Conservation (phyloP, 2,888 invertebrate species). For the Pachydiplax longipennis region DNA sequence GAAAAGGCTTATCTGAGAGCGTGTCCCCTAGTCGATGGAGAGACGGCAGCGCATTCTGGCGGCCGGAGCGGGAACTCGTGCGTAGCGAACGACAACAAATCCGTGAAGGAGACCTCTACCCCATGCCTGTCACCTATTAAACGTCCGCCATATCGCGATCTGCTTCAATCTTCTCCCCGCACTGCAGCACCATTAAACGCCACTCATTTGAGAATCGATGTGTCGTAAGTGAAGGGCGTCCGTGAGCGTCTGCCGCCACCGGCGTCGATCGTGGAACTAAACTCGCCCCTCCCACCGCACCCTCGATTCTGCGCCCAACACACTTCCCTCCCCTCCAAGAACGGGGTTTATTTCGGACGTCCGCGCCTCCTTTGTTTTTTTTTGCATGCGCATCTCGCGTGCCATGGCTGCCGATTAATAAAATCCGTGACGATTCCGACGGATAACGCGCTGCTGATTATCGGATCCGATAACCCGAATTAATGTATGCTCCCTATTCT, state of each 20-base stretch:
- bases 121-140: not conserved
- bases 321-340: not conserved
- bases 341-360: conserved; percentile 24
- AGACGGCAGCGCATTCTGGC: not conserved
- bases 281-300: not conserved
- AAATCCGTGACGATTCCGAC: no score
- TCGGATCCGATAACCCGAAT: no score
- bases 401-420: no score
- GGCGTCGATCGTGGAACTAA: conserved; percentile 28
- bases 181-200: not conserved
- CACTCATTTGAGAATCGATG: not conserved
- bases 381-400: not conserved
- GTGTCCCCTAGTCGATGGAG: not conserved
- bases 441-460: no score
- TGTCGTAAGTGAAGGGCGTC: not conserved
- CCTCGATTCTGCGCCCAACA: not conserved
- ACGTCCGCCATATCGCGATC: not conserved
- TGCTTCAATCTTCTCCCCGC: not conserved
- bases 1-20: not conserved
- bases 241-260: not conserved
- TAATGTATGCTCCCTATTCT: no score
- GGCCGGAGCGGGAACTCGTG: not conserved
- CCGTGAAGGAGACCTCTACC: not conserved
- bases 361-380: not conserved
- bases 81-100: no score